Conservation (phyloP, 2,888 invertebrate species). For the Ischnura elegans region DNA sequence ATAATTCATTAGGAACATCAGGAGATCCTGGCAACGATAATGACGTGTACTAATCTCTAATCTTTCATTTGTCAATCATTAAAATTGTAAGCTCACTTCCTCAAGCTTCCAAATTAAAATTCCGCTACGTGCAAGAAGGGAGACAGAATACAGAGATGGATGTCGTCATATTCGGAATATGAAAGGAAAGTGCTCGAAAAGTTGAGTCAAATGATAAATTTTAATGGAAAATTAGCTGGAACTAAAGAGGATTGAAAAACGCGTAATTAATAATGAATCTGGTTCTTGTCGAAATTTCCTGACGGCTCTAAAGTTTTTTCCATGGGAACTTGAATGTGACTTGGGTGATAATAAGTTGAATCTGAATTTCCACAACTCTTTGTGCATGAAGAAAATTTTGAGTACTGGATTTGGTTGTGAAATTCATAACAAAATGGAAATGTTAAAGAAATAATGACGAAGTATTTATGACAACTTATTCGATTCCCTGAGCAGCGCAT, state of each 20-base stretch:
- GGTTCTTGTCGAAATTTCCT: no score
- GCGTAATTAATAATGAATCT: not conserved
- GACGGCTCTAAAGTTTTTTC: no score
- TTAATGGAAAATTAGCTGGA: not conserved
- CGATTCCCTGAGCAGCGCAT: no score
- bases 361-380: no score
- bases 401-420: no score
- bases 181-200: not conserved
- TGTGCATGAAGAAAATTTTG: no score
- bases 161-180: not conserved
- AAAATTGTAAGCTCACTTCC: not conserved
- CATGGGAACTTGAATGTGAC: no score
- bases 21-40: not conserved
- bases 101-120: not conserved
- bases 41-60: not conserved
- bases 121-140: not conserved
- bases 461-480: no score
- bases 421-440: no score
- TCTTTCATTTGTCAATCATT: not conserved
- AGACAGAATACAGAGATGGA: not conserved
- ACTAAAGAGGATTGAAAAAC: not conserved
- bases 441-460: no score
- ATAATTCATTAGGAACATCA: not conserved
- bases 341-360: no score
- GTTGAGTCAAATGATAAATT: not conserved